phyloP scores from a whole-genome alignment of 2,113 vertebrate genomes.

The Salvelinus alpinus region DNA sequence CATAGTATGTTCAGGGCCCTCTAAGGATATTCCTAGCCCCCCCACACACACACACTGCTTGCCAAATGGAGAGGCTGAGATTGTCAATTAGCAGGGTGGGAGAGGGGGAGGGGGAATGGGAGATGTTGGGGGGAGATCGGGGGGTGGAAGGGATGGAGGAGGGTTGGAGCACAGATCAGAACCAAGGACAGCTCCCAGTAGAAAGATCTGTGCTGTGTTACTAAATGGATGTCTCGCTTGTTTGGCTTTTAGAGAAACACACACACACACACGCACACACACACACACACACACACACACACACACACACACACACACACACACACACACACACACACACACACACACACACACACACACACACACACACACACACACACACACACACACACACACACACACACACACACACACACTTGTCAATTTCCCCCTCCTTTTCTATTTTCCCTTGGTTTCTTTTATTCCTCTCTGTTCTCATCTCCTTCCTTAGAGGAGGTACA shows the following conservation, averaged over 20 bases:
- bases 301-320: too few relatives aligned
- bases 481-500: conserved; percentile 21
- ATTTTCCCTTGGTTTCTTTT: too few relatives aligned
- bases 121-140: too few relatives aligned
- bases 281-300: too few relatives aligned
- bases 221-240: conserved; percentile 55
- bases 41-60: conserved; percentile 21
- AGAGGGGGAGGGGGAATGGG: neutral
- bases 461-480: conserved; percentile 3
- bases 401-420: neutral
- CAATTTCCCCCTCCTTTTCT: too few relatives aligned
- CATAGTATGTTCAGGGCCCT: conserved; percentile 52
- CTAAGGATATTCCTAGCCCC: conserved; percentile 46
- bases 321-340: too few relatives aligned
- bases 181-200: conserved; percentile 73
- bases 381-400: too few relatives aligned
- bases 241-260: conserved; percentile 26
- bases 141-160: neutral
- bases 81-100: conserved; percentile 66
- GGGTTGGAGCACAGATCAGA: conserved; percentile 59
- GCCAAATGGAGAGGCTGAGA: conserved; percentile 61
- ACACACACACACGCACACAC: too few relatives aligned
- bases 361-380: too few relatives aligned
- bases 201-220: conserved; percentile 52
- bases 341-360: conserved; percentile 7